Base-by-base conservation (phyloP, 2,888 invertebrate species). In the Pandemis cinnamomeana region DNA sequence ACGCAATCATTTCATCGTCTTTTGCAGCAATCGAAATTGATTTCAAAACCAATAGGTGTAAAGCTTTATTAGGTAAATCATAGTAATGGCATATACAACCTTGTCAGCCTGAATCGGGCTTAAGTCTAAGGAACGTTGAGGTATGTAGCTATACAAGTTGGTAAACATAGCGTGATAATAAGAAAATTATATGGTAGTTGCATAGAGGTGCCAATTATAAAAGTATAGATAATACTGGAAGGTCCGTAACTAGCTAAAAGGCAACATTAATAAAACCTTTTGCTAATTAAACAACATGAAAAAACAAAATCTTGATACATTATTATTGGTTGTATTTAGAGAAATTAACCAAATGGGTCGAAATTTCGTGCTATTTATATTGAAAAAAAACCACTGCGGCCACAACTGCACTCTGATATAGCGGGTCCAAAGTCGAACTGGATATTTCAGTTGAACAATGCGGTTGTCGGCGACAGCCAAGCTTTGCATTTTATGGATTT, bases 131-230 rank as follows among this genome's bases (percentile, higher is more conserved):
- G 10, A 58, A 27, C 11, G 10, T 5, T 53, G 13, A 53, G n/a
- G 27, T 2, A 36, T 36, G 27, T 36, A 36, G 27, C 7, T 55
- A 15, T 20, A 55, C 2, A 20, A 7, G 3, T 55, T 71, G 13
- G 41, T 5, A 46, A 60, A 61, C 51, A 58, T 71, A 46, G 36
- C 48, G 51, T 11, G 68, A 44, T 69, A 69, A 73, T 72, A 58
- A n/a, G 51, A 44, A 69, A 69, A 69, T 73, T 64, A 60, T 46
- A 69, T 69, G 51, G 64, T 60, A 15, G 69, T 20, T 66, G 3
- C 7, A 64, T 48, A 13, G 63, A 13, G 48, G 46, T 48, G 36
- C 27, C 51, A 70, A 69, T 72, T 41, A 58, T 51, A 36, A 44
- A 48, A 67, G 67, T 64, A 44, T 0, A 42, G 53, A 36, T 15